Evolutionary conservation across 2,113 vertebrate species (phyloP), one percentile per base, ranked within the genome.

Genomic region (Leptodactylus fuscus): DNA sequence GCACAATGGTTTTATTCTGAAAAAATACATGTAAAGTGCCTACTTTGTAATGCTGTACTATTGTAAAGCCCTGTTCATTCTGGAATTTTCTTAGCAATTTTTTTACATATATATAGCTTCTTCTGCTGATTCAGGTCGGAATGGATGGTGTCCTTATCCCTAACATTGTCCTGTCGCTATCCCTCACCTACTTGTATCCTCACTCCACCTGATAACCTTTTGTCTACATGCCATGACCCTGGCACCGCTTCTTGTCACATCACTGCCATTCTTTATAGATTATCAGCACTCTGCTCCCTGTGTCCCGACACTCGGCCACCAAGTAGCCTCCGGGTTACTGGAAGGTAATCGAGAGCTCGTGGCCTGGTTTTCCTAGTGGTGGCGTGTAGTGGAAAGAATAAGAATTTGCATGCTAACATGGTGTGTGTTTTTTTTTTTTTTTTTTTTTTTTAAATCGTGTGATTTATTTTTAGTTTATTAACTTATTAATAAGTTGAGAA

Each of bases 61-160:
- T 91, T 93, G 94, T 94, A 91, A 94, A 95, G 93, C 93, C 95
- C 95, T 93, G 94, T 92, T 90, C 0, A 0, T 87, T 90, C 89
- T 90, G 85, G 89, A 89, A 83, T 89, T 88, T 87, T 86, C 62
- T 24, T 12, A 87, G 82, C 62, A 34, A 77, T 89, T 90, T 89
- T 73, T 88, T 83, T 91, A 88, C 78, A 88, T 87, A 82, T 88
- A 16, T 87, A 82, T 87, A 0, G 84, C 85, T 87, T 86, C 15
- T 77, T 87, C 70, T 79, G 87, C 65, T 81, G 81, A 73, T 58
- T 65, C 60, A 32, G 60, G 60, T 65, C 27, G 32, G 88, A 36
- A 87, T 82, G 41, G 81, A 71, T 49, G 51, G 16, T 41, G 32
- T 24, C 53, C 51, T 16, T 24, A 24, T 24, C 70, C 38, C 70